phyloP scores from a whole-genome alignment of 2,888 invertebrate species.

The Lithophane semibrunnea region DNA sequence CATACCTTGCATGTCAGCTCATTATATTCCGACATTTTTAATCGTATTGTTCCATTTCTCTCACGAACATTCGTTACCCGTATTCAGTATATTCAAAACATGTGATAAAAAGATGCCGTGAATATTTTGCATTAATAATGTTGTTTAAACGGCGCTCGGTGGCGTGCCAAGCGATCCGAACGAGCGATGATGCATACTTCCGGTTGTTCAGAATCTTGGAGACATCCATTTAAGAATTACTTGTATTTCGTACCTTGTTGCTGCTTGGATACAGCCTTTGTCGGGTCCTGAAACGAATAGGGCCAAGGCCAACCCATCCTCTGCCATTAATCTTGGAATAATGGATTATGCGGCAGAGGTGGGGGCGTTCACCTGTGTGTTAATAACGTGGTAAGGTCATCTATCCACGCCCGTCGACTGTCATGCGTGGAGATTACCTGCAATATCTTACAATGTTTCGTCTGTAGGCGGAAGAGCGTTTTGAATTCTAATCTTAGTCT shows the following conservation, averaged over 20 bases:
- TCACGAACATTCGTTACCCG: conserved; percentile 52
- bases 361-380: conserved; percentile 57
- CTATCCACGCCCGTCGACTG: conserved; percentile 47
- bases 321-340: conserved; percentile 55
- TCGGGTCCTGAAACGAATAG: conserved; percentile 38
- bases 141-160: conserved; percentile 41
- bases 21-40: conserved; percentile 48
- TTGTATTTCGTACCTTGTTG: conserved; percentile 32
- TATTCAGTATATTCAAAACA: conserved; percentile 51
- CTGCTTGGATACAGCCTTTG: conserved; percentile 42
- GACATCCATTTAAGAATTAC: conserved; percentile 57
- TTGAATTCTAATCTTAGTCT: conserved; percentile 10
- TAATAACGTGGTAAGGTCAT: conserved; percentile 54
- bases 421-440: conserved; percentile 44
- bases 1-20: conserved; percentile 39
- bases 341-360: conserved; percentile 46
- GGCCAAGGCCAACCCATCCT: conserved; percentile 55
- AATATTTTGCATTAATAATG: conserved; percentile 62
- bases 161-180: conserved; percentile 58
- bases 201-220: conserved; percentile 61
- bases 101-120: conserved; percentile 51
- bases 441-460: conserved; percentile 41
- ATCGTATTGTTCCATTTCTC: conserved; percentile 53
- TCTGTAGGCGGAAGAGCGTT: conserved; percentile 44
- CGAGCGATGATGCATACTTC: conserved; percentile 64